Evolutionary conservation across 2,113 vertebrate species (phyloP), one percentile per base, ranked within the genome.

Genomic region (Cephalopterus ornatus): DNA sequence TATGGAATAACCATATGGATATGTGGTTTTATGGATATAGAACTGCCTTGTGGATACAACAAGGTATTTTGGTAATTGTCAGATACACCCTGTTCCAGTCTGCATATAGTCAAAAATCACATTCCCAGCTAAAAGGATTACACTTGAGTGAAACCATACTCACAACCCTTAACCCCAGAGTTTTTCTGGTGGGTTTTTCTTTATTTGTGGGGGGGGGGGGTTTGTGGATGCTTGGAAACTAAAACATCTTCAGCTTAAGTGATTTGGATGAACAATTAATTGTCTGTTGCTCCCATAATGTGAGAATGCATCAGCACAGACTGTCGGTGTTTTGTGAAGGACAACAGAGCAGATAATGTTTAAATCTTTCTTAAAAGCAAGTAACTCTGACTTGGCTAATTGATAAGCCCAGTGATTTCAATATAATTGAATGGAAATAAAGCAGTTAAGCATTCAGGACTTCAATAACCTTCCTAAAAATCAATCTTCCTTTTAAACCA

Each of bases 361-460:
- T 89, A 96, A 97, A 96, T 92, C 88, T 93, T 81, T 77, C 32
- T 92, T 91, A 67, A 74, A 89, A 96, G 92, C 89, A 95, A 97
- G 63, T 50, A 94, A 93, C 72, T 92, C 84, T 90, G 86, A 96
- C 83, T 96, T 85, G 76, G 85, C 85, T 97, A 94, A 96, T 96
- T 98, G 96, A 95, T 93, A 92, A 97, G 83, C 94, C 61, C 79
- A 81, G 88, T 92, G 93, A 97, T 96, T 97, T 97, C 96, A 96
- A 84, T 95, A 96, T 77, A 93, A 97, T 94, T 85, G 47, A 98
- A 98, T 82, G 88, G 78, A 89, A 82, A 97, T 95, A 96, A 96
- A 44, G 88, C 88, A 96, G 73, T 96, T 95, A 96, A 97, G 91
- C 93, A 89, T 96, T 96, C 97, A 97, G 93, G 91, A 96, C 95